Base-by-base conservation (phyloP, 2,113 vertebrate species). In the Melanerpes formicivorus region DNA sequence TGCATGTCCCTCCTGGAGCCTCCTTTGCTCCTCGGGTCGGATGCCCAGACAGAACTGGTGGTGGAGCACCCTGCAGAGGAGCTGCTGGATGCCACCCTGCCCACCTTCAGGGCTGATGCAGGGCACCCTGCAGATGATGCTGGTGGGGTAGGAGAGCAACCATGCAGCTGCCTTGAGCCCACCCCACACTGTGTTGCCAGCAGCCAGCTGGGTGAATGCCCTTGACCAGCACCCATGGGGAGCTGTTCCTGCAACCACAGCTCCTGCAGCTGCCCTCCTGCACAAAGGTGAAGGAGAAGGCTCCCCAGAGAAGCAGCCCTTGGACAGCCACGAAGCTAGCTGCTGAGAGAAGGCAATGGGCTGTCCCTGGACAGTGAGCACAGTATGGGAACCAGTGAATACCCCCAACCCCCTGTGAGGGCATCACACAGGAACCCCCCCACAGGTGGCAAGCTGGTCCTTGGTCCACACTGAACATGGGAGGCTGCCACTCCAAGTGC, bases 371-470 rank as follows among this genome's bases (percentile, higher is more conserved):
- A 42, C 3, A 8, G 62, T 0, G 6, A 80, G 63, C 22, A 29
- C 30, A 2, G 21, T 6, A 5, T 1, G 16, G 69, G 64, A 48
- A 66, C 9, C 50, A 52, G 11, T 52, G 50, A 23, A 25, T 13
- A 22, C 37, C 79, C 54, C 1, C 5, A 18, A 23, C 70, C 15
- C 0, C 0, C n/a, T 9, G 4, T 0, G 4, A 27, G 71, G n/a
- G 23, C 55, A 46, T 1, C 4, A 27, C 19, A 6, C 34, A 11
- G 63, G 71, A 22, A 10, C 18, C 8, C 5, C 5, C 6, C 7
- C 22, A 9, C 9, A 4, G 80, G 29, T 25, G 10, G 16, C 67
- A 72, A 73, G 74, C 40, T 5, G 16, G 3, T 52, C 60, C 22
- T 10, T 40, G 4, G 27, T 59, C 64, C 27, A 2, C 9, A 25